Percentiles rank a stretch among this genome's conserved stretches.
Evolutionary conservation across 2,113 vertebrate genomes (phyloP).

Genomic region (Pygoscelis antarcticus): DNA sequence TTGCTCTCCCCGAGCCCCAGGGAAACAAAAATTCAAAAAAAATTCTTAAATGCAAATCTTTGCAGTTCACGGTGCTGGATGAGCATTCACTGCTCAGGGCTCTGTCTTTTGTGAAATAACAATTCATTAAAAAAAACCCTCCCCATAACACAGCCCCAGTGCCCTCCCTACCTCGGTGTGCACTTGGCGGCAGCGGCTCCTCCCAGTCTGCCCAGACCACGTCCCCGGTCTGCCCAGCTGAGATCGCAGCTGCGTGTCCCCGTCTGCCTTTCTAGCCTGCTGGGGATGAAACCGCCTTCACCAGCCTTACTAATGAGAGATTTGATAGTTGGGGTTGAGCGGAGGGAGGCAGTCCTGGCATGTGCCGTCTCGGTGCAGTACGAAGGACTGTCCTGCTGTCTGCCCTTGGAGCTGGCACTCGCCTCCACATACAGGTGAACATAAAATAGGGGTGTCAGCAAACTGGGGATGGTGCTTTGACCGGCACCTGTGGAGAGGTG

Average conservation of each 20-base stretch:
- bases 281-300: background rate
- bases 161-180: background rate
- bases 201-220: background rate
- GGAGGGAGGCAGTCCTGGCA: background rate
- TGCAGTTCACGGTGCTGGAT: background rate
- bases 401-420: background rate
- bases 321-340: background rate
- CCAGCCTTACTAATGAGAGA: background rate
- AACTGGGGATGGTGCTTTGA: background rate
- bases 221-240: background rate
- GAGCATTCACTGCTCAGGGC: background rate
- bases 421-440: fast-evolving
- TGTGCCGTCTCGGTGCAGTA: fast-evolving
- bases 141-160: background rate
- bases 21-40: background rate
- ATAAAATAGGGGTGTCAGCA: background rate
- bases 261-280: background rate
- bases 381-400: fast-evolving
- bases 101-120: background rate
- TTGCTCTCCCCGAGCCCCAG: background rate
- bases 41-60: background rate
- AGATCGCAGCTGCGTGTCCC: background rate
- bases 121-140: background rate
- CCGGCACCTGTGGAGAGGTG: background rate
- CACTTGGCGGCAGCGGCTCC: background rate